Evolutionary conservation across 2,888 invertebrate genomes (phyloP), one percentile per base, ranked within the genome.

Genomic region (Dryobota labecula): DNA sequence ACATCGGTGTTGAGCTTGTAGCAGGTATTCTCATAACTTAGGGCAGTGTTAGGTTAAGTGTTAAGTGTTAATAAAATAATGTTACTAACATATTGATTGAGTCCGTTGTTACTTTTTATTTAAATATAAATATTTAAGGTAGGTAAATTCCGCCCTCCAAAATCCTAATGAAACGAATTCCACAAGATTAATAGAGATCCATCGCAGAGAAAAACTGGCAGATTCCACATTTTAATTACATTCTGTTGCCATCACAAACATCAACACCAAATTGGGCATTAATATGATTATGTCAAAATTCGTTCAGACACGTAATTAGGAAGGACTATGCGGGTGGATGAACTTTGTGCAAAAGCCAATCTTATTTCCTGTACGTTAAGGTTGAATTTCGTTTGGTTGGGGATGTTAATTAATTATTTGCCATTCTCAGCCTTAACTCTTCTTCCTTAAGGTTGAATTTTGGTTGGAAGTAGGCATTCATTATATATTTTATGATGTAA

Each of bases 401-500:
- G 7, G 8, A 30, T 15, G 33, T 58, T 57, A 8, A 67, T 56
- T 63, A 13, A 24, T 47, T 20, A 18, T 47, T 27, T 27, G 2
- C 38, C 18, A 8, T 54, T 56, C 13, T 24, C 51, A 38, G 73
- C 65, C 53, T 73, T 78, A 68, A 15, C 0, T 0, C 0, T 9
- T 3, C 0, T 0, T 0, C 0, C 0, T 2, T 75, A 69, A 33
- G 58, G 72, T 64, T 66, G 24, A 62, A 27, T 53, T 70, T 72
- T 27, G 33, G n/a, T 33, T 54, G 38, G 3, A 0, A 0, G 15
- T 27, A 15, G 11, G 41, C 33, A 30, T 73, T 76, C 47, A 74
- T 79, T 73, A 85, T 82, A 76, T 73, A 77, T 83, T 84, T 84
- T 85, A 83, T 76, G 67, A 57, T 30, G 58, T 80, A 82, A 84